Percentiles rank a stretch among this genome's conserved stretches.
phyloP scores from a whole-genome alignment of 2,888 invertebrate genomes.

The Apamea sordens region DNA sequence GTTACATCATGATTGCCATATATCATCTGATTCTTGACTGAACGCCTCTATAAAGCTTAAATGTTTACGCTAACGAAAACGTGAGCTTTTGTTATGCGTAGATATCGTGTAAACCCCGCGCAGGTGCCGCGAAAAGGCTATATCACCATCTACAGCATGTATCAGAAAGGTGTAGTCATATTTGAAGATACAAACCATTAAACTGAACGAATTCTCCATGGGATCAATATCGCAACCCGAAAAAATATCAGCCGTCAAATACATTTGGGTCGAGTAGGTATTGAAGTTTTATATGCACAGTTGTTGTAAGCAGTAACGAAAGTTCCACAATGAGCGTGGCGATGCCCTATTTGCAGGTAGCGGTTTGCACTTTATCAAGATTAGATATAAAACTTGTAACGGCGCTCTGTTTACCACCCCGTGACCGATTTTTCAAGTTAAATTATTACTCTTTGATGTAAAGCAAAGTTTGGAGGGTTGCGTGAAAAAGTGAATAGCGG shows the following conservation, averaged over 20 bases:
- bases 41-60: no score
- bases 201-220: neutral
- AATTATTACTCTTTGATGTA: conserved; percentile 35
- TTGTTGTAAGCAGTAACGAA: neutral
- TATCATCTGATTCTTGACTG: neutral
- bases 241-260: neutral
- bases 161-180: neutral
- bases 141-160: neutral
- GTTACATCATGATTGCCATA: neutral
- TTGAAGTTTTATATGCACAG: no score
- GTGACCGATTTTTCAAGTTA: conserved; percentile 35
- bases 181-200: neutral
- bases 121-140: neutral
- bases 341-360: conserved; percentile 11
- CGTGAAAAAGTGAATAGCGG: conserved; percentile 11
- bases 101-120: neutral
- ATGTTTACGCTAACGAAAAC: neutral
- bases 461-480: conserved; percentile 14
- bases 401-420: conserved; percentile 4
- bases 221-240: neutral
- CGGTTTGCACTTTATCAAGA: conserved; percentile 29
- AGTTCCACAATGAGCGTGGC: conserved; percentile 2
- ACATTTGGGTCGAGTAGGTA: neutral
- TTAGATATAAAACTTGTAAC: conserved; percentile 28
- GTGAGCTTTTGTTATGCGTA: neutral